phyloP scores from a whole-genome alignment of 2,797 vertebrate genomes.

The Propithecus perrieri region DNA sequence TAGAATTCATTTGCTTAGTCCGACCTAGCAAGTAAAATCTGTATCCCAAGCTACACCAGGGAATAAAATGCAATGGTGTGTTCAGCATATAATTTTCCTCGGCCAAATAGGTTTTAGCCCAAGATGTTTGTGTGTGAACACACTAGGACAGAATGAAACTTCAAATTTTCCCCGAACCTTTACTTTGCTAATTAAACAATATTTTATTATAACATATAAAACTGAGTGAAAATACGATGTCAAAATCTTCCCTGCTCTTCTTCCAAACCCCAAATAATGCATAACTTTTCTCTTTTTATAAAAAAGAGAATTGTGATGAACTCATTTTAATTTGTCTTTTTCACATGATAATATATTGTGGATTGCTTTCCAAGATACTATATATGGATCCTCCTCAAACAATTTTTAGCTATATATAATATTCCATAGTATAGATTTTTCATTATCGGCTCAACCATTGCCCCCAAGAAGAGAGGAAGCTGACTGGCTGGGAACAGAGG shows the following conservation, averaged over 20 bases:
- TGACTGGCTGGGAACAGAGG: neutral
- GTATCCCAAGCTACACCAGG: neutral
- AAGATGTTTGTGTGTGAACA: neutral
- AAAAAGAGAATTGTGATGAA: neutral
- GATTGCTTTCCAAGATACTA: constrained; percentile 4
- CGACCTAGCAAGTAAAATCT: neutral
- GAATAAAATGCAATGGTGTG: neutral
- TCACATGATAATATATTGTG: neutral
- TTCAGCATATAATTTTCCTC: neutral
- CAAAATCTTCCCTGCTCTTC: neutral
- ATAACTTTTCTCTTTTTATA: neutral
- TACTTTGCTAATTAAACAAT: constrained; percentile 4
- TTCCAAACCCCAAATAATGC: neutral
- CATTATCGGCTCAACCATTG: neutral
- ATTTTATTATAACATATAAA: constrained; percentile 17
- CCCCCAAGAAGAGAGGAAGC: neutral
- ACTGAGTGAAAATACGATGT: neutral
- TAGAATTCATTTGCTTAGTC: neutral
- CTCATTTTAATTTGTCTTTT: constrained; percentile 3
- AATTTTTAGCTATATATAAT: neutral
- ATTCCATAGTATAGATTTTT: neutral
- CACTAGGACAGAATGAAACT: neutral
- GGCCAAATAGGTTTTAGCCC: neutral
- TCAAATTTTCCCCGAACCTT: neutral
- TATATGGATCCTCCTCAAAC: neutral